Evolutionary conservation across 2,113 vertebrate species (phyloP).

Genomic region (Actenoides lindsayi): DNA sequence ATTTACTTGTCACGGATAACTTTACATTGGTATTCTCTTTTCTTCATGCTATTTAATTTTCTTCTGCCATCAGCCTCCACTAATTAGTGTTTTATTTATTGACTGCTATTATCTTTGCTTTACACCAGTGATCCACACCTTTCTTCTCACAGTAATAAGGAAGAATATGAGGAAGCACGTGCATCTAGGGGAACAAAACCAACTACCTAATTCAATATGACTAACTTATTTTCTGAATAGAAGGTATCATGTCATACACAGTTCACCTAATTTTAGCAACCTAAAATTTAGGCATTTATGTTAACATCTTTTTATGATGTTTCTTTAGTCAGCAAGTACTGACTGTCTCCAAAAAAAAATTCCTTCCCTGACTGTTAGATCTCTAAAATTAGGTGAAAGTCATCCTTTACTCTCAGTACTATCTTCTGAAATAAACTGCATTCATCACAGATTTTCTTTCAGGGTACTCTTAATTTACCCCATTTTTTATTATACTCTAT

Average conservation of each 20-base stretch:
- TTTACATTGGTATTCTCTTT: not conserved
- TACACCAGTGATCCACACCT: not conserved
- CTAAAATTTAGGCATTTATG: not conserved
- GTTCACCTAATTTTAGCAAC: not conserved
- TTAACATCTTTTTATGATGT: not conserved
- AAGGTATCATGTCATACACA: not conserved
- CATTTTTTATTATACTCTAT: not conserved
- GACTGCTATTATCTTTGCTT: not conserved
- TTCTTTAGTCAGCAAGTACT: not conserved
- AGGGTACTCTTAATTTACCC: not conserved
- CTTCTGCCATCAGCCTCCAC: not conserved
- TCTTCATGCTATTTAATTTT: not conserved
- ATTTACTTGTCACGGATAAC: not conserved
- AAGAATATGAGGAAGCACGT: not conserved
- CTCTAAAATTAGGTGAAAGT: not conserved
- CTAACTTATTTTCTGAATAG: not conserved
- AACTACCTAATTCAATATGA: not conserved
- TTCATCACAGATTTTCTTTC: not conserved
- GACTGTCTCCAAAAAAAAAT: not conserved
- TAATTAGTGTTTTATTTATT: not conserved
- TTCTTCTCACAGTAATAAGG: not conserved
- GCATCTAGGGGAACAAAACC: not conserved
- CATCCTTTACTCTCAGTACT: not conserved
- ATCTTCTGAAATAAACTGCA: not conserved
- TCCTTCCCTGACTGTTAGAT: not conserved